phyloP scores from a whole-genome alignment of 1,140 invertebrate genomes.

The Drosophila gunungcola region DNA sequence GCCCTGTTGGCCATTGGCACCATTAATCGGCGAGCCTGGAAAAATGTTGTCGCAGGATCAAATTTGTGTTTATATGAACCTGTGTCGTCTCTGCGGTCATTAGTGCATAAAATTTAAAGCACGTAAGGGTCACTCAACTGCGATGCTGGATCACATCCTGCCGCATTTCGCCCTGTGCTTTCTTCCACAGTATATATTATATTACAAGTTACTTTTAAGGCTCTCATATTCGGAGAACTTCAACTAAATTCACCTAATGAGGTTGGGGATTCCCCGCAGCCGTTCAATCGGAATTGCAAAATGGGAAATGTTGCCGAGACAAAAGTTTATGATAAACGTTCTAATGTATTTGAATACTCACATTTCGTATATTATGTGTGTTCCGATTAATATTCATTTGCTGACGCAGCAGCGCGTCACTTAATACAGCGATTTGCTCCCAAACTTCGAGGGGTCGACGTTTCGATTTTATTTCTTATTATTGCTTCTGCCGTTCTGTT shows the following conservation, averaged over 20 bases:
- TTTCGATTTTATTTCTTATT: conserved; percentile 56
- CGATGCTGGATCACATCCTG: conserved; percentile 5
- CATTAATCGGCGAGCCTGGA: background rate
- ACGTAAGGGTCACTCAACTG: conserved; percentile 26
- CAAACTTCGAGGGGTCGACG: conserved; percentile 27
- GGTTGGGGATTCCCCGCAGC: conserved; percentile 17
- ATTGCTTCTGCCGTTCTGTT: conserved; percentile 38
- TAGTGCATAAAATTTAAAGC: conserved; percentile 49
- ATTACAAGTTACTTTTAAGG: conserved; percentile 9
- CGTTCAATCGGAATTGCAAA: conserved; percentile 12
- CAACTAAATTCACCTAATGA: background rate
- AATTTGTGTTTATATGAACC: conserved; percentile 31
- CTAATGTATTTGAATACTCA: conserved; percentile 41
- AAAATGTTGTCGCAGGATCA: conserved; percentile 13
- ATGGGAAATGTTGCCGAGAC: conserved; percentile 4
- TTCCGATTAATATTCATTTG: conserved; percentile 79
- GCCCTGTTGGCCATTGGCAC: conserved; percentile 7
- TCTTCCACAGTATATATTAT: conserved; percentile 18
- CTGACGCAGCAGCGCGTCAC: conserved; percentile 77
- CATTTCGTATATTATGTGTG: conserved; percentile 51
- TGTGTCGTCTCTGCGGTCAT: conserved; percentile 45
- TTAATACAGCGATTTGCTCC: conserved; percentile 54
- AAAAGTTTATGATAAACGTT: conserved; percentile 26
- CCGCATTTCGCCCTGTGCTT: conserved; percentile 5
- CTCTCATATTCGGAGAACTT: background rate